These are phyloP conservation scores for Porites cylindrica DNA, from an alignment of 92 coral and sea anemone species.

Conservation along the genomic window DNA sequence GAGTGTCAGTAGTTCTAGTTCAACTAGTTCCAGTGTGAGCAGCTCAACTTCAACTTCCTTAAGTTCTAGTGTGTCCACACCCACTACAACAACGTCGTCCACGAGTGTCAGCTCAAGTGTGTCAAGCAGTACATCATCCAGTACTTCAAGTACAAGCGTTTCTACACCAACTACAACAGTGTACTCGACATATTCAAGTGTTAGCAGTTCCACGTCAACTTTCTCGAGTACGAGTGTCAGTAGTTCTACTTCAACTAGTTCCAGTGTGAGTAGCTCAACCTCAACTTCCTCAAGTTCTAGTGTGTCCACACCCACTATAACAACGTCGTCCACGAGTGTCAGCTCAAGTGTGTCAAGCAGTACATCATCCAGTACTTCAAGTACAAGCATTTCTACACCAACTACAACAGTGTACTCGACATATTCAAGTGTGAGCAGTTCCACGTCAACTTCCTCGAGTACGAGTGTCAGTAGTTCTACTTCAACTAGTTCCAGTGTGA, in stretches of 20 bases:
- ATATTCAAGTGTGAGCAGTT: slow-evolving; percentile 3
- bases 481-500: too few species aligned
- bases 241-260: too few species aligned
- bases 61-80: too few species aligned
- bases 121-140: slow-evolving; percentile 13
- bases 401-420: slow-evolving; percentile 20
- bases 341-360: not conserved
- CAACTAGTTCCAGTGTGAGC: too few species aligned
- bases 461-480: too few species aligned
- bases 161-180: slow-evolving; percentile 7
- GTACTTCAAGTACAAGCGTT: not conserved
- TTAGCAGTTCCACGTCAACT: not conserved
- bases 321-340: slow-evolving; percentile 13
- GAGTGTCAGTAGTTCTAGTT: too few species aligned
- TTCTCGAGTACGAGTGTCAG: not conserved
- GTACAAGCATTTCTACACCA: too few species aligned
- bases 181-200: not conserved
- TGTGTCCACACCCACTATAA: not conserved
- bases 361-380: not conserved
- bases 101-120: not conserved
- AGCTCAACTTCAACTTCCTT: too few species aligned
- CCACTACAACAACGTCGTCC: not conserved
- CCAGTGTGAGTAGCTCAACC: not conserved
- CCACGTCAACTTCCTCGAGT: too few species aligned
- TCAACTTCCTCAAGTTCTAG: not conserved